Percentiles rank a stretch among this genome's conserved stretches.
phyloP scores from a whole-genome alignment of 1,140 invertebrate species.

The Cydia fagiglandana region DNA sequence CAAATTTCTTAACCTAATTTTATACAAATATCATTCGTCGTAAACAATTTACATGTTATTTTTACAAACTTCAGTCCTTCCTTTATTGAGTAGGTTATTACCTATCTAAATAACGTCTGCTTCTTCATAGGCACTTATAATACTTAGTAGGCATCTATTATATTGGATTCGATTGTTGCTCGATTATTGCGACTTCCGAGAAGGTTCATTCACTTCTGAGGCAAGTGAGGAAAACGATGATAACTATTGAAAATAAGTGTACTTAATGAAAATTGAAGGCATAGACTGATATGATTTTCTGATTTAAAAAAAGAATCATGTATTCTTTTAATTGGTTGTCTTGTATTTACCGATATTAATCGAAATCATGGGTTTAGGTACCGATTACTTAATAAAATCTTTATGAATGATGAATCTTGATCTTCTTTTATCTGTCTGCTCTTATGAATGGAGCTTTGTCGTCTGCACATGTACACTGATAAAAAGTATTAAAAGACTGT shows the following conservation, averaged over 20 bases:
- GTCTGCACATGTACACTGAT: conserved; percentile 2
- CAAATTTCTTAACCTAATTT: too few species aligned
- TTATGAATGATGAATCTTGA: not conserved
- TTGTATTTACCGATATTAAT: too few species aligned
- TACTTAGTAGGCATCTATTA: not conserved
- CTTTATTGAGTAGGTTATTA: too few species aligned
- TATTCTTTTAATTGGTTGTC: too few species aligned
- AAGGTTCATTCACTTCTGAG: not conserved
- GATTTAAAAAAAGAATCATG: too few species aligned
- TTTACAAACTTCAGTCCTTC: too few species aligned
- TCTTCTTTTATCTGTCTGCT: not conserved
- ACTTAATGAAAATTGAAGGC: not conserved
- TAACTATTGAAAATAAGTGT: too few species aligned
- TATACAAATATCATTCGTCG: too few species aligned
- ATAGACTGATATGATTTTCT: not conserved
- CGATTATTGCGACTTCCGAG: not conserved
- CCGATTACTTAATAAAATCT: not conserved
- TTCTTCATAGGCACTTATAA: too few species aligned
- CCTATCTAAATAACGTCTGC: too few species aligned
- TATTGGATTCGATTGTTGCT: not conserved
- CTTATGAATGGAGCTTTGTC: not conserved
- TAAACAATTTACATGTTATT: too few species aligned
- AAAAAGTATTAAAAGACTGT: not conserved
- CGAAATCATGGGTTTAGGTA: too few species aligned
- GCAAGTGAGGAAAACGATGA: not conserved